Conservation (phyloP, 2,797 vertebrate species). For the Paratrypauchen microcephalus region DNA sequence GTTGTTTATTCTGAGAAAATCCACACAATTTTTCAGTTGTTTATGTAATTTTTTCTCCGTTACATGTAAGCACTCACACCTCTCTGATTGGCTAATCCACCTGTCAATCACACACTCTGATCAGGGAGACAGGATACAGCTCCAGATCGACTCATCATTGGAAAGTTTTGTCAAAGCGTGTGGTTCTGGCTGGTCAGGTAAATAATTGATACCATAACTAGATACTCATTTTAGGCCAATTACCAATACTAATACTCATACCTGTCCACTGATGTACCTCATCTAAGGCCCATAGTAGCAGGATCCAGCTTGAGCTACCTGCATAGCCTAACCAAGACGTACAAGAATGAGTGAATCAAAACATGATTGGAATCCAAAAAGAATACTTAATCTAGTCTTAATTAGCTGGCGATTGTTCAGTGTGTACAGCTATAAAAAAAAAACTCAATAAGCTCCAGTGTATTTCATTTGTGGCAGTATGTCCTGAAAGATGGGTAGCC, state of each 20-base stretch:
- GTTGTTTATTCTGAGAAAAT: too few species aligned
- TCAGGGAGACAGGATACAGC: too few species aligned
- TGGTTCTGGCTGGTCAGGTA: too few species aligned
- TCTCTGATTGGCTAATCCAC: too few species aligned
- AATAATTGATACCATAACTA: background rate
- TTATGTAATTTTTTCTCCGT: too few species aligned
- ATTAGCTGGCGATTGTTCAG: background rate
- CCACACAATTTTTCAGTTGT: too few species aligned
- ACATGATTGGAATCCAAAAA: background rate
- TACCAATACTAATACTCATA: background rate
- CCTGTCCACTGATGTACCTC: too few species aligned
- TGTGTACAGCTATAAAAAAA: background rate
- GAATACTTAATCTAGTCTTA: conserved; percentile 2
- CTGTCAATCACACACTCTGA: too few species aligned
- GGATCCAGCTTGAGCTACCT: background rate
- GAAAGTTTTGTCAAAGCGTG: too few species aligned
- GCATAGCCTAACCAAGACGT: background rate
- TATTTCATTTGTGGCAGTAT: background rate
- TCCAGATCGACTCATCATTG: too few species aligned
- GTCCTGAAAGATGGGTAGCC: background rate
- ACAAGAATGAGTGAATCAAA: too few species aligned
- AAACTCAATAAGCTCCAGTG: background rate
- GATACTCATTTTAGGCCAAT: background rate
- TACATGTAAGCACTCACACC: too few species aligned
- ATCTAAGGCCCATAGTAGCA: background rate